Base-by-base conservation (phyloP, 2,888 invertebrate genomes). In the Cephus sareptanus region DNA sequence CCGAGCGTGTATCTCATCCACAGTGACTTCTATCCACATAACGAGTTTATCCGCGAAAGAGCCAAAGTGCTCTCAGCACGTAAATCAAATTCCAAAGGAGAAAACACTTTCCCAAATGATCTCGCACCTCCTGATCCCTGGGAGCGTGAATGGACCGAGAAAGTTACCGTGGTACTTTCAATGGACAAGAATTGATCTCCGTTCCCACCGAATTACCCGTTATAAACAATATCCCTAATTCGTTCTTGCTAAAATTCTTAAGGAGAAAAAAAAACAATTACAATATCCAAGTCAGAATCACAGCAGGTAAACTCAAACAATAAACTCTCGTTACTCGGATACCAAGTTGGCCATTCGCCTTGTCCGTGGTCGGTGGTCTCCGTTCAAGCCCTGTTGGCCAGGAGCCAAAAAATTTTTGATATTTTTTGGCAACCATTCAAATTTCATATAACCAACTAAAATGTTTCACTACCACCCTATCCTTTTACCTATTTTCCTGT, bases 371-470 rank as follows among this genome's bases (percentile, higher is more conserved):
- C 80, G 76, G 85, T 81, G 86, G 87, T 87, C 87, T 84, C 84
- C 80, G 83, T 85, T 85, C 81, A 81, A 81, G 76, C 77, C 75
- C 30, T 11, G 34, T 79, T 90, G 90, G 89, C 86, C 73, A 15
- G 3, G 15, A 31, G 88, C 90, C 90, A 90, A 84, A 80, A 84
- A 85, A 90, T 88, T 89, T 90, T 89, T 88, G 85, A 89, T 89
- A 90, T 89, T 89, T 89, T 88, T 89, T 90, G 90, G 89, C 90
- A 85, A 79, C 83, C 78, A 75, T 82, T 89, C 89, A 86, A 87
- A 85, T 85, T 85, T 83, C 85, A 87, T 86, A 87, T 85, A 87
- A 87, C 87, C 83, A 82, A 85, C 85, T 87, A 84, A 88, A 90
- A 90, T 88, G 87, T 90, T 88, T 87, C 87, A 82, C 84, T 83